phyloP scores from a whole-genome alignment of 1,140 invertebrate species.

The Zaprionus davidi region DNA sequence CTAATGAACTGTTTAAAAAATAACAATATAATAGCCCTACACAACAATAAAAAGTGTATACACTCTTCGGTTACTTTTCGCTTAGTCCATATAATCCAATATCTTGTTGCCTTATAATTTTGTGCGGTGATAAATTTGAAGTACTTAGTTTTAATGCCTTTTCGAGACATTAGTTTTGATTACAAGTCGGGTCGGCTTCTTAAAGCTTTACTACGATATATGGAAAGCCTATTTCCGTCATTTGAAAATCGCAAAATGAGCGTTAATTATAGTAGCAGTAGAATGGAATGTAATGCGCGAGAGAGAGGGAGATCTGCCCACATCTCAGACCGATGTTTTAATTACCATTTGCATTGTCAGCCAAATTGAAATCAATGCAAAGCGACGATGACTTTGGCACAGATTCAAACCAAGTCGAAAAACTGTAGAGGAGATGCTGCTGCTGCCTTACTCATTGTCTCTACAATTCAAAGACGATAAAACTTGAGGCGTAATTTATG shows the following conservation, averaged over 20 bases:
- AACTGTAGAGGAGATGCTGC: background rate
- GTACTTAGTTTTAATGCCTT: slow-evolving; percentile 65
- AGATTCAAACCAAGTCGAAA: background rate
- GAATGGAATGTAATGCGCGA: slow-evolving; percentile 17
- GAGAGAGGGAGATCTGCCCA: slow-evolving; percentile 18
- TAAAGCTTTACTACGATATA: slow-evolving; percentile 24
- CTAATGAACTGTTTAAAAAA: too few species aligned
- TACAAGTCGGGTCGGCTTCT: slow-evolving; percentile 43
- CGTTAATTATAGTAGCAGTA: slow-evolving; percentile 19
- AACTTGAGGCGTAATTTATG: slow-evolving; percentile 9
- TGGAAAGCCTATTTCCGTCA: slow-evolving; percentile 55
- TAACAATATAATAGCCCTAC: too few species aligned
- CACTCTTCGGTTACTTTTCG: background rate
- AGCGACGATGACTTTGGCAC: slow-evolving; percentile 30
- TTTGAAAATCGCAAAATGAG: slow-evolving; percentile 21
- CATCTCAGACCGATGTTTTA: slow-evolving; percentile 15
- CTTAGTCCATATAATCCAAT: background rate
- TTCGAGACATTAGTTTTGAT: slow-evolving; percentile 65
- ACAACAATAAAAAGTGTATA: background rate
- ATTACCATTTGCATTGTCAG: slow-evolving; percentile 38
- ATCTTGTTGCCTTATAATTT: slow-evolving; percentile 35
- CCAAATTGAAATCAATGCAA: slow-evolving; percentile 35
- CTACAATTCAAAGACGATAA: slow-evolving; percentile 2
- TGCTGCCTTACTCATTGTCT: background rate
- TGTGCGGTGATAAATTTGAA: slow-evolving; percentile 61